Conservation (phyloP, 2,888 invertebrate genomes). For the Yponomeuta malinellus region DNA sequence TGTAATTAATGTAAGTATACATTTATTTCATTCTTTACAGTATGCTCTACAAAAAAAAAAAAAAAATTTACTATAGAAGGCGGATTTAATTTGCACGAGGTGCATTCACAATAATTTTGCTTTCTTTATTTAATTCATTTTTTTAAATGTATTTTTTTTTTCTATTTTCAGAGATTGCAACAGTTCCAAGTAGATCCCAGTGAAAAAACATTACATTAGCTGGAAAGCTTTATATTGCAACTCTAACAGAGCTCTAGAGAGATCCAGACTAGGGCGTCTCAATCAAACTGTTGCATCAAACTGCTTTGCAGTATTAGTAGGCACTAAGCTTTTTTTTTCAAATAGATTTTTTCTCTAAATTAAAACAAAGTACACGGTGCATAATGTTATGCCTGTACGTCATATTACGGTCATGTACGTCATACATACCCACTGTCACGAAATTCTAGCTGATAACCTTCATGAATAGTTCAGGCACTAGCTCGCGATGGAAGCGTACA, state of each 20-base stretch:
- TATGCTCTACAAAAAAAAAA: neutral
- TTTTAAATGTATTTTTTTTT: neutral
- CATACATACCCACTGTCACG: neutral
- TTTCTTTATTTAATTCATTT: neutral
- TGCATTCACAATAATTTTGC: slow-evolving; percentile 17
- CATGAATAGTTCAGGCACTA: neutral
- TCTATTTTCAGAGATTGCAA: neutral
- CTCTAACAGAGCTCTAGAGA: neutral
- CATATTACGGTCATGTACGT: neutral
- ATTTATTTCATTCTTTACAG: neutral
- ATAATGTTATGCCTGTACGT: neutral
- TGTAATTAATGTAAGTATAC: slow-evolving; percentile 34
- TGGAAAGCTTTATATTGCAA: neutral
- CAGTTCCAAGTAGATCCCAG: neutral
- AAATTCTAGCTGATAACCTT: neutral
- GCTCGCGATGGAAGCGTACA: neutral
- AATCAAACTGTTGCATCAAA: too few relatives aligned
- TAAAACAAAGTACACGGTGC: too few relatives aligned
- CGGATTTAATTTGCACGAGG: neutral
- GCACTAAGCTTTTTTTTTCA: too few relatives aligned
- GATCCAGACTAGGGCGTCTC: too few relatives aligned
- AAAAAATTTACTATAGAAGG: too few relatives aligned
- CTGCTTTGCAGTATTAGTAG: too few relatives aligned
- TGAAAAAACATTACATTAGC: neutral
- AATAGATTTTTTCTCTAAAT: too few relatives aligned